Evolutionary conservation across 2,797 vertebrate genomes (phyloP).

Genomic region (Alca torda): DNA sequence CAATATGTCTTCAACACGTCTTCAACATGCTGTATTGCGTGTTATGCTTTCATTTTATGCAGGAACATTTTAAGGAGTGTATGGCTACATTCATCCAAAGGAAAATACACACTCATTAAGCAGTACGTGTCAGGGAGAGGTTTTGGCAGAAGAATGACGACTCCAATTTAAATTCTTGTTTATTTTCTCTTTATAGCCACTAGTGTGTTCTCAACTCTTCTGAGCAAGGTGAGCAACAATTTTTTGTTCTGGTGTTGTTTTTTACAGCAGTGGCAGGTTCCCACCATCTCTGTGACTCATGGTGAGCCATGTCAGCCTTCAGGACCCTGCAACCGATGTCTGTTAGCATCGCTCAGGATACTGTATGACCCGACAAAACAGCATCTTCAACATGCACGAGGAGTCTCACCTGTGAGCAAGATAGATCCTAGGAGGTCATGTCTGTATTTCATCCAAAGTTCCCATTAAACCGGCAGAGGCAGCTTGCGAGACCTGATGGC

Average conservation of each 20-base stretch:
- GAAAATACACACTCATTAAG: neutral
- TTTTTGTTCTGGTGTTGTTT: neutral
- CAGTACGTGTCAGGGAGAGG: neutral
- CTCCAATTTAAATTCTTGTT: neutral
- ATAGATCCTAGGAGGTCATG: neutral
- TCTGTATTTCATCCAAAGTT: neutral
- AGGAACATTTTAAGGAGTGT: neutral
- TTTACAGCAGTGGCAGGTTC: neutral
- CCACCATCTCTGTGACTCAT: neutral
- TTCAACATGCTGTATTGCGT: neutral
- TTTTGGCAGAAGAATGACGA: neutral
- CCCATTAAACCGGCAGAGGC: neutral
- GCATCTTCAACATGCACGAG: neutral
- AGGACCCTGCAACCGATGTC: neutral
- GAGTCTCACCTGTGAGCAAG: neutral
- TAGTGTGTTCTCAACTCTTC: neutral
- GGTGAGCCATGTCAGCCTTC: neutral
- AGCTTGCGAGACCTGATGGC: neutral
- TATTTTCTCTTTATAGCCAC: neutral
- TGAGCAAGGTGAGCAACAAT: neutral
- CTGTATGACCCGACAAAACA: neutral
- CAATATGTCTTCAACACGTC: neutral
- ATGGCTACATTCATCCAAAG: neutral
- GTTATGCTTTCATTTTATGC: neutral
- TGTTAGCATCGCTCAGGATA: neutral